These are phyloP conservation scores for Rousettus madagascariensis DNA, from an alignment of 2,797 vertebrate species.

Conservation along the genomic window DNA sequence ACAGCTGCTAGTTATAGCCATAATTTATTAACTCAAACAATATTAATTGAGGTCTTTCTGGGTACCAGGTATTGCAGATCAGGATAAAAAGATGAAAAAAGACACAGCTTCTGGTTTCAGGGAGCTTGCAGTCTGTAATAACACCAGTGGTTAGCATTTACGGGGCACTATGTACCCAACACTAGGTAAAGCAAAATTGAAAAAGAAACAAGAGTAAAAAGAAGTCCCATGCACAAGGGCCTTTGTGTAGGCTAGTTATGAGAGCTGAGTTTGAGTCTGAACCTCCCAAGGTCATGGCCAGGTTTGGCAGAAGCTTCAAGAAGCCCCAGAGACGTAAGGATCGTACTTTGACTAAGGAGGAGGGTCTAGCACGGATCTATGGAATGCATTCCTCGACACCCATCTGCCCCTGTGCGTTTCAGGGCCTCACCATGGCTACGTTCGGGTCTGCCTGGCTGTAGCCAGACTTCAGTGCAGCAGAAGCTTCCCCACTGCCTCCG, in stretches of 20 bases:
- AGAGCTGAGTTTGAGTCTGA: neutral
- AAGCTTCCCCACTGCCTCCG: neutral
- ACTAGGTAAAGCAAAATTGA: neutral
- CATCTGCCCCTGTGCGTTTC: rapidly evolving
- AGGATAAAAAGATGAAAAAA: neutral
- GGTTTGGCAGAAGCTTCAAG: neutral
- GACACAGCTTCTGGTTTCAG: neutral
- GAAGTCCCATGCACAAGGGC: neutral
- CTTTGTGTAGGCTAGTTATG: neutral
- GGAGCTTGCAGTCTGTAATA: neutral
- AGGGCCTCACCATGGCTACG: rapidly evolving
- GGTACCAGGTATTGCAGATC: neutral
- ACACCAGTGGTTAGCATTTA: neutral
- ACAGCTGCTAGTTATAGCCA: neutral
- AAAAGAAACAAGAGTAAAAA: neutral
- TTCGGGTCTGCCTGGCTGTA: neutral
- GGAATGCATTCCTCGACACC: neutral
- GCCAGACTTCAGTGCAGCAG: rapidly evolving
- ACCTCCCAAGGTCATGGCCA: neutral
- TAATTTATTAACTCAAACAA: constrained; percentile 3
- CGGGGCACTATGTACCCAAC: neutral
- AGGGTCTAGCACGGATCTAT: neutral
- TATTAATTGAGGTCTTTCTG: neutral
- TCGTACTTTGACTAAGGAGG: neutral
- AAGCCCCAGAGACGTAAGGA: neutral